Base-by-base conservation (phyloP, 2,888 invertebrate species). In the Cynaeus angustus region DNA sequence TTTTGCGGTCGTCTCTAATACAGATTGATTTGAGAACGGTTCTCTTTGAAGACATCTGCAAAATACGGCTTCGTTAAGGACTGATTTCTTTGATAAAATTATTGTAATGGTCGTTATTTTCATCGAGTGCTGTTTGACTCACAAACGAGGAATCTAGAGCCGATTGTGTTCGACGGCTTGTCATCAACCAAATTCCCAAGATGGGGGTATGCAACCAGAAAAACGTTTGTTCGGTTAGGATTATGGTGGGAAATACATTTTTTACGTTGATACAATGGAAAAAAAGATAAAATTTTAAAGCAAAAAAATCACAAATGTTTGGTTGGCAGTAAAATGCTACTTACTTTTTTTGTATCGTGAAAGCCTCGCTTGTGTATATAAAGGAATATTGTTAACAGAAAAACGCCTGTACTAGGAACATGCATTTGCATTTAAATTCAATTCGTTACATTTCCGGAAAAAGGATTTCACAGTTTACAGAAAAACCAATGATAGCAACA, bases 1-100 rank as follows among this genome's bases (percentile, higher is more conserved):
- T 46, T 21, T 46, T n/a, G 21, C 7, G 14, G 21, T 46, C 21
- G 2, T 46, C 46, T 46, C 3, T 46, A 46, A 21, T 8, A 7
- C 46, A 16, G 46, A 46, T 46, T 46, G 14, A 38, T 21, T 10
- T 14, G 21, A n/a, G 16, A 41, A 21, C 10, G 7, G 1, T 41
- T 21, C 9, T 41, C 41, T 41, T 41, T 38, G 55, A 28, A 50
- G 30, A 21, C 26, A 12, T 30, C 10, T 12, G 50, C n/a, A 30
- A 33, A 33, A 26, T 50, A 50, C 50, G 21, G 7, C 28, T 28
- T 26, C 52, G 52, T 52, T 52, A 52, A 33, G 37, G 14, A 33
- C 53, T 33, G 14, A 28, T 50, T 53, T 13, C 53, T 53, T 53
- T 53, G 53, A 53, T 37, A 37, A 53, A 53, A 33, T 53, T 53